phyloP scores from a whole-genome alignment of 2,113 vertebrate species.

The Entosphenus tridentatus region DNA sequence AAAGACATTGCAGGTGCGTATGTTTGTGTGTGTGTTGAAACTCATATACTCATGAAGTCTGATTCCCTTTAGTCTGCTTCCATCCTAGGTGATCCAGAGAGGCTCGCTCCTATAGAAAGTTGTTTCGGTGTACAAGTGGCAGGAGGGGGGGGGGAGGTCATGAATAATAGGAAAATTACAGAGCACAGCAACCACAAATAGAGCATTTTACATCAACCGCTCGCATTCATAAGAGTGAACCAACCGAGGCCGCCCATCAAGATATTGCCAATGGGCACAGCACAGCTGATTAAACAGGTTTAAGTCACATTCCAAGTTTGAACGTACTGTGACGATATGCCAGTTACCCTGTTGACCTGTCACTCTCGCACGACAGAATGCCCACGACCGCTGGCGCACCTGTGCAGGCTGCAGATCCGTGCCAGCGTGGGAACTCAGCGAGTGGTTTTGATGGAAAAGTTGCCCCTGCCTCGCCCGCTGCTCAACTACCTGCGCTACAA shows the following conservation, averaged over 20 bases:
- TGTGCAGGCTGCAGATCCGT: conserved; percentile 50
- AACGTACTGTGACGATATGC: neutral
- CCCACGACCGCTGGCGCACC: conserved; percentile 52
- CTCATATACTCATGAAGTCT: neutral
- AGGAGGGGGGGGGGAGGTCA: neutral
- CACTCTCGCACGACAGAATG: conserved; percentile 26
- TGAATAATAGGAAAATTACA: neutral
- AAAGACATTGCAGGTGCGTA: conserved; percentile 55
- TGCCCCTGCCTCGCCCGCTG: conserved; percentile 54
- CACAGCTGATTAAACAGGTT: neutral
- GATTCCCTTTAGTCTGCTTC: neutral
- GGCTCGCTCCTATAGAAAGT: no score
- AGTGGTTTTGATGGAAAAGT: conserved; percentile 29
- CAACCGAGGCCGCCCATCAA: neutral
- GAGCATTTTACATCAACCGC: neutral
- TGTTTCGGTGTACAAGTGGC: no score
- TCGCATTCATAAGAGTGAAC: neutral
- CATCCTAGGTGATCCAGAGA: neutral
- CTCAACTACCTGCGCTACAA: conserved; percentile 44
- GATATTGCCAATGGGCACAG: neutral
- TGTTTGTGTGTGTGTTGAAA: neutral
- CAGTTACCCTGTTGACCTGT: neutral
- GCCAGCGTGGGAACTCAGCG: conserved; percentile 37
- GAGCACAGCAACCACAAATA: neutral
- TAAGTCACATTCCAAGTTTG: neutral